Evolutionary conservation across 2,888 invertebrate species (phyloP).

Genomic region (Saturnia pavonia): DNA sequence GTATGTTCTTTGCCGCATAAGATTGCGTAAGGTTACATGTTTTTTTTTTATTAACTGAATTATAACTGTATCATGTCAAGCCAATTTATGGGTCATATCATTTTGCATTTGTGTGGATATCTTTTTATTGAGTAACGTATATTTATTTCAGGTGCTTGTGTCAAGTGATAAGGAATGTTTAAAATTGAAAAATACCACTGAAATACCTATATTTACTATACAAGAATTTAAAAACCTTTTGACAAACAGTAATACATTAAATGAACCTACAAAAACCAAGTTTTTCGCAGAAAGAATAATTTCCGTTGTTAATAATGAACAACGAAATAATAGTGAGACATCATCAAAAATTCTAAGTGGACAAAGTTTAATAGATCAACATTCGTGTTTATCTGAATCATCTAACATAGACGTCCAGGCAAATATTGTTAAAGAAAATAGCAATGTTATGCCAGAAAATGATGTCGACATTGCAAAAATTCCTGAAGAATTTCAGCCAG

Average conservation of each 20-base stretch:
- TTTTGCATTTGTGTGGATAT: neutral
- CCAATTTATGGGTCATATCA: neutral
- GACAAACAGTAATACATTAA: neutral
- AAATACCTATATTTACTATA: slow-evolving; percentile 44
- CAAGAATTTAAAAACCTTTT: slow-evolving; percentile 39
- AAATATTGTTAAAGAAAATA: neutral
- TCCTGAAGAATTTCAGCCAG: neutral
- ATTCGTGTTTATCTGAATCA: neutral
- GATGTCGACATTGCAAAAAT: neutral
- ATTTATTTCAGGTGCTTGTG: slow-evolving; percentile 51
- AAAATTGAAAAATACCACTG: slow-evolving; percentile 32
- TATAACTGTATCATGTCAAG: neutral
- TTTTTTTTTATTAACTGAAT: neutral
- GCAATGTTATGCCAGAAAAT: neutral
- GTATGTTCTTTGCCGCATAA: neutral
- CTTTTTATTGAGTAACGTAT: neutral
- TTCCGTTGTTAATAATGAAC: slow-evolving; percentile 10
- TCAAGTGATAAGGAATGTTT: slow-evolving; percentile 45
- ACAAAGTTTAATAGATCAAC: neutral
- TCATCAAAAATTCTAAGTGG: neutral
- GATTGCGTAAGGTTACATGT: neutral
- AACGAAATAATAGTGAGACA: slow-evolving; percentile 9
- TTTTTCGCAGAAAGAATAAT: neutral
- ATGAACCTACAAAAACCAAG: neutral
- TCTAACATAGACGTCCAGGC: neutral